phyloP scores from a whole-genome alignment of 2,888 invertebrate species.

The Dasysyrphus albostriatus region DNA sequence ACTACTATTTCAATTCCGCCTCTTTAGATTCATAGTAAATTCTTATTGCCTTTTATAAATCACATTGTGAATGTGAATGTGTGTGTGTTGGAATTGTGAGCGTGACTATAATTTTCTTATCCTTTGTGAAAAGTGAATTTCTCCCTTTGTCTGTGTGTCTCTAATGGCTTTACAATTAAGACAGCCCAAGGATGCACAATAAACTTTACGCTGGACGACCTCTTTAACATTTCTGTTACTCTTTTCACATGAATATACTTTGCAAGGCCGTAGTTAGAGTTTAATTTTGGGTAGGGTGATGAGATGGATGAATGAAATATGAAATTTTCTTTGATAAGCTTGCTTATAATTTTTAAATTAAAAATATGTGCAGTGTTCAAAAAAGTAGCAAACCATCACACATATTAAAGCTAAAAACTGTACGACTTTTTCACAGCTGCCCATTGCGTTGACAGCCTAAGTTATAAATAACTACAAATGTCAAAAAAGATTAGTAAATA shows the following conservation, averaged over 20 bases:
- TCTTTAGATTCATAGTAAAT: constrained; percentile 27
- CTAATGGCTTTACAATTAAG: constrained; percentile 73
- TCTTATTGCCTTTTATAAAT: constrained; percentile 68
- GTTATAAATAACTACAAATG: no score
- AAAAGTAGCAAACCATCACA: no score
- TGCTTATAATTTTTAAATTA: no score
- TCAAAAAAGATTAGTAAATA: no score
- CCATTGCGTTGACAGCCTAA: no score
- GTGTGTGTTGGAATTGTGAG: constrained; percentile 1
- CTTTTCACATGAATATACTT: constrained; percentile 10
- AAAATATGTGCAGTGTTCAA: no score
- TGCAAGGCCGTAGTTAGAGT: not conserved
- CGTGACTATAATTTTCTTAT: constrained; percentile 70
- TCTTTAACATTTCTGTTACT: constrained; percentile 44
- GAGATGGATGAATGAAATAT: not conserved
- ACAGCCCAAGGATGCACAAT: constrained; percentile 70
- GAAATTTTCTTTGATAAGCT: no score
- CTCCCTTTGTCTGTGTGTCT: constrained; percentile 12
- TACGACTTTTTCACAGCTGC: no score
- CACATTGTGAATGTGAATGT: constrained; percentile 42
- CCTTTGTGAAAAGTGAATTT: constrained; percentile 41
- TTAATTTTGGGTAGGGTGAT: no score
- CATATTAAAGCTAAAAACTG: no score
- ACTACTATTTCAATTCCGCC: constrained; percentile 5
- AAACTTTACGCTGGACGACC: constrained; percentile 70